These are phyloP conservation scores for Helicolenus hilgendorfi DNA, from an alignment of 2,797 vertebrate species.

Conservation along the genomic window DNA sequence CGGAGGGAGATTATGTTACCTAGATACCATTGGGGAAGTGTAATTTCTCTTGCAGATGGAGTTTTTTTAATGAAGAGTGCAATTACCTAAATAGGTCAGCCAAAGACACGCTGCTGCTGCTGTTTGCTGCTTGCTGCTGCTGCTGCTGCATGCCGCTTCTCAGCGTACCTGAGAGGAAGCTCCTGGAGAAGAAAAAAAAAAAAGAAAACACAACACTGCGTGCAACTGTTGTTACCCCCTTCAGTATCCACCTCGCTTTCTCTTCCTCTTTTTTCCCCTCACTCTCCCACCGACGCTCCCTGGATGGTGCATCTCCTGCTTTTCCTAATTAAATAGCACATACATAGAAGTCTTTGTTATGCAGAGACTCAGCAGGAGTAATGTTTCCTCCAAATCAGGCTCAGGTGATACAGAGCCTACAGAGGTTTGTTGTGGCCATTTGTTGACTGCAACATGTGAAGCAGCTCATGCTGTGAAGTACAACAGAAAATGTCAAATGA, in stretches of 20 bases:
- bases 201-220: conserved; percentile 42
- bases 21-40: conserved; percentile 97
- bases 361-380: conserved; percentile 49
- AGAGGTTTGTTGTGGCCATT: conserved; percentile 29
- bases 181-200: conserved; percentile 69
- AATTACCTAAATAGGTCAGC: conserved; percentile 95
- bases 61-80: conserved; percentile 96
- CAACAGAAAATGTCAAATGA: neutral
- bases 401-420: conserved; percentile 2
- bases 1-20: conserved; percentile 98
- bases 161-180: conserved; percentile 89
- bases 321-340: conserved; percentile 76
- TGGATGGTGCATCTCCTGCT: conserved; percentile 56
- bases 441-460: conserved; percentile 30
- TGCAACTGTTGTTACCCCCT: conserved; percentile 76
- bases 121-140: conserved; percentile 51
- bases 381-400: conserved; percentile 25
- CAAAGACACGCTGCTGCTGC: conserved; percentile 88
- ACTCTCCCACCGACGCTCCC: conserved; percentile 38
- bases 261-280: conserved; percentile 33
- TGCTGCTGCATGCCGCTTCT: conserved; percentile 77
- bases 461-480: neutral
- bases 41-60: conserved; percentile 97
- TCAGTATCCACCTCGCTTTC: conserved; percentile 38
- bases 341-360: conserved; percentile 68